phyloP scores from a whole-genome alignment of 2,888 invertebrate species.

The Brassicogethes aeneus region DNA sequence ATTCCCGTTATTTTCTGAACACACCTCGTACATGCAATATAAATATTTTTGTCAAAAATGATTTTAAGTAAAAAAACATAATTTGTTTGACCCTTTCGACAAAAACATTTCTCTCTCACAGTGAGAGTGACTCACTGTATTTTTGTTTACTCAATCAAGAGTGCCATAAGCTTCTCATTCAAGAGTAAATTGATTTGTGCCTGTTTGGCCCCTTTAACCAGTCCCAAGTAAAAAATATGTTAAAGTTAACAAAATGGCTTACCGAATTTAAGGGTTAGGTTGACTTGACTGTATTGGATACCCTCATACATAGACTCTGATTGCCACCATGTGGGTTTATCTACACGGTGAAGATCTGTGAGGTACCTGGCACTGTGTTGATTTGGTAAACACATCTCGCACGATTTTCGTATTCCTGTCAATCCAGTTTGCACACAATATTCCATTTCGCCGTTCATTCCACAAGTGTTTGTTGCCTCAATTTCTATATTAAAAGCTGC shows the following conservation, averaged over 20 bases:
- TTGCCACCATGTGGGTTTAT: constrained; percentile 95
- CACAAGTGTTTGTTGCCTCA: constrained; percentile 95
- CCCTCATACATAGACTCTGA: constrained; percentile 96
- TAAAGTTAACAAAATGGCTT: constrained; percentile 6
- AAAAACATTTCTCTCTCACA: too few relatives aligned
- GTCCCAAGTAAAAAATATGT: neutral
- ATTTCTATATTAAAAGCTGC: constrained; percentile 85
- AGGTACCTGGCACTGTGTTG: constrained; percentile 67
- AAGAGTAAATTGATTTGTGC: too few relatives aligned
- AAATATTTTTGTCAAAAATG: too few relatives aligned
- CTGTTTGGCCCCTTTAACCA: too few relatives aligned
- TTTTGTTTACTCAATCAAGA: too few relatives aligned
- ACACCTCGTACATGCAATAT: too few relatives aligned
- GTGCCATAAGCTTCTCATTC: too few relatives aligned
- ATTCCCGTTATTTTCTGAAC: too few relatives aligned
- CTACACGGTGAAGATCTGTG: constrained; percentile 86
- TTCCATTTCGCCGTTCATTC: constrained; percentile 65
- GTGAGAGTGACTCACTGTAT: too few relatives aligned
- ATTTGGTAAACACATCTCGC: constrained; percentile 64
- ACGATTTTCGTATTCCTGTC: constrained; percentile 58
- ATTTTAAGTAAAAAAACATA: too few relatives aligned
- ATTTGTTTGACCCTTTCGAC: too few relatives aligned
- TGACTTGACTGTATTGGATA: constrained; percentile 84
- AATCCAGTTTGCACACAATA: constrained; percentile 90
- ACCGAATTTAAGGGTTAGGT: constrained; percentile 47